Evolutionary conservation across 2,888 invertebrate species (phyloP).

Genomic region (Agonum fuliginosum): DNA sequence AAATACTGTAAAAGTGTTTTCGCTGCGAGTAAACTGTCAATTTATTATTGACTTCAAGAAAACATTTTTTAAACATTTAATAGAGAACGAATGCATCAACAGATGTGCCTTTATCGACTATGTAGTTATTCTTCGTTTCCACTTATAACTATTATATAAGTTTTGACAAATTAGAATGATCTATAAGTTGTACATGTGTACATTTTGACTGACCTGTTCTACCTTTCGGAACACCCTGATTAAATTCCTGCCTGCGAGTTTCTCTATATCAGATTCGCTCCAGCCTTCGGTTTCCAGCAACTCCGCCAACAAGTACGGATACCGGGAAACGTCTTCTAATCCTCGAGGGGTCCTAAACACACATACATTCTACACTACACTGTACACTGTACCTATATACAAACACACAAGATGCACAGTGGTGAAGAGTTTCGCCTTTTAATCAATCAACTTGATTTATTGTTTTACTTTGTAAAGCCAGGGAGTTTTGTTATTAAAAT

Average conservation of each 20-base stretch:
- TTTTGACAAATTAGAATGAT: slow-evolving; percentile 72
- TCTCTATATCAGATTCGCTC: slow-evolving; percentile 71
- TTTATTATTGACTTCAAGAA: no score
- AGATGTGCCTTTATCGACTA: no score
- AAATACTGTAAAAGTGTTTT: no score
- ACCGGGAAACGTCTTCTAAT: slow-evolving; percentile 73
- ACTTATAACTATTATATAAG: neutral
- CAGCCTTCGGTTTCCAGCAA: slow-evolving; percentile 74
- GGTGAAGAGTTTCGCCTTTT: slow-evolving; percentile 18
- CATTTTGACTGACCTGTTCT: slow-evolving; percentile 79
- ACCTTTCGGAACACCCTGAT: slow-evolving; percentile 83
- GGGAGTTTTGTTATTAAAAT: slow-evolving; percentile 1
- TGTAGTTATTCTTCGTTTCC: neutral
- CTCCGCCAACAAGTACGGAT: slow-evolving; percentile 74
- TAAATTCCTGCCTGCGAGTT: slow-evolving; percentile 81
- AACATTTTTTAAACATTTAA: neutral
- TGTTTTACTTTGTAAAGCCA: neutral
- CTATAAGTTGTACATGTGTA: no score
- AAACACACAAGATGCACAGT: neutral
- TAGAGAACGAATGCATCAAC: no score
- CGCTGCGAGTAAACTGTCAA: no score
- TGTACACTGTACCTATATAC: neutral
- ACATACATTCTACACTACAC: neutral
- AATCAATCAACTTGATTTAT: slow-evolving; percentile 50
- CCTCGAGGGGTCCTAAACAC: slow-evolving; percentile 72